Evolutionary conservation across 1,140 invertebrate species (phyloP).

Genomic region (Drosophila ogumai): DNA sequence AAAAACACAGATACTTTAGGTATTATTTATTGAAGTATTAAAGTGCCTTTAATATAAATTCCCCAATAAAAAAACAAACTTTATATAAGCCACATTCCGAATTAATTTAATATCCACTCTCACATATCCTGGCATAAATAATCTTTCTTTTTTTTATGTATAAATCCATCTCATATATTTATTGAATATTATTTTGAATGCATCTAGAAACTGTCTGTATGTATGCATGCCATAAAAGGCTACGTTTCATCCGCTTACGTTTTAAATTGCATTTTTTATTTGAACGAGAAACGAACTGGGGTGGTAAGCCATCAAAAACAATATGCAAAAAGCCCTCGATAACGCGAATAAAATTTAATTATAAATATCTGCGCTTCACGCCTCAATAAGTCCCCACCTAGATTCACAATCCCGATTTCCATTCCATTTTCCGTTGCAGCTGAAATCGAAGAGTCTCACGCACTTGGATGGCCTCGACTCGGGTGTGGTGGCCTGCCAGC

Average conservation of each 20-base stretch:
- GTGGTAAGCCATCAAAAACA: conserved; percentile 23
- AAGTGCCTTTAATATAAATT: neutral
- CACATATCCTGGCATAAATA: neutral
- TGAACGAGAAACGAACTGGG: neutral
- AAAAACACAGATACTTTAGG: too few species aligned
- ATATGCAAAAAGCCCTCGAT: conserved; percentile 34
- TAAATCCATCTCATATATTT: neutral
- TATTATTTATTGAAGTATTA: neutral
- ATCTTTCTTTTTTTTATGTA: neutral
- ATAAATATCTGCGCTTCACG: conserved; percentile 47
- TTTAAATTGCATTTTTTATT: conserved; percentile 46
- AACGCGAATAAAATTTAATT: conserved; percentile 58
- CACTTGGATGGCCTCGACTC: conserved; percentile 83
- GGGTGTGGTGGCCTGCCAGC: conserved; percentile 70
- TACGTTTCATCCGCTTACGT: conserved; percentile 14
- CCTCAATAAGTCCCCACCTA: conserved; percentile 42
- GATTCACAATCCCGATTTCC: conserved; percentile 35
- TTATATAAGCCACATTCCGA: neutral
- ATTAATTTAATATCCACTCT: neutral
- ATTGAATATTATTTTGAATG: conserved; percentile 2
- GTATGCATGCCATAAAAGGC: conserved; percentile 1
- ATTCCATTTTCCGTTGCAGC: conserved; percentile 65
- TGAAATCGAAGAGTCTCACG: conserved; percentile 85
- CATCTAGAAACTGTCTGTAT: conserved; percentile 4
- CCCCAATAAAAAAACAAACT: neutral